A percentile compares a stretch with the other conserved stretches of the same genome.
phyloP scores from a whole-genome alignment of 2,797 vertebrate species.

The Ptychadena robeensis region DNA sequence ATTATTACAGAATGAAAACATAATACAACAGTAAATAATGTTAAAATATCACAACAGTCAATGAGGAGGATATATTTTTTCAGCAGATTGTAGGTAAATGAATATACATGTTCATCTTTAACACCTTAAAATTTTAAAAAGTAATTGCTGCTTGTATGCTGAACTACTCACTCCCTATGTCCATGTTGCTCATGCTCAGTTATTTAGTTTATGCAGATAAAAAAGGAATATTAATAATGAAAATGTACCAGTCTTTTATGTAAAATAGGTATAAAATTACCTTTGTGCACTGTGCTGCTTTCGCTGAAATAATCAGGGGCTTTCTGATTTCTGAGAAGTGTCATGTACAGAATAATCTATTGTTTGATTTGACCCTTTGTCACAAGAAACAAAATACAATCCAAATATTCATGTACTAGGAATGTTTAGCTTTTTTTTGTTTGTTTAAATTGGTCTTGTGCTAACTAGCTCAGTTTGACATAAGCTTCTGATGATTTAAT shows the following conservation, averaged over 20 bases:
- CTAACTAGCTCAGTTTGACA: background rate
- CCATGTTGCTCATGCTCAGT: background rate
- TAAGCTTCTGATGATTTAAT: background rate
- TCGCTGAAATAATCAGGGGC: background rate
- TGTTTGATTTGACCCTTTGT: background rate
- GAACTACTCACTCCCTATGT: too few relatives aligned
- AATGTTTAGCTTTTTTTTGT: background rate
- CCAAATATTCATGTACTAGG: background rate
- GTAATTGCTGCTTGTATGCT: too few relatives aligned
- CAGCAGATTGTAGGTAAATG: too few relatives aligned
- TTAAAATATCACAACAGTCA: too few relatives aligned
- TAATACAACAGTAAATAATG: too few relatives aligned
- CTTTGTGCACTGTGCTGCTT: conserved; percentile 6
- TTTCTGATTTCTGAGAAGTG: background rate
- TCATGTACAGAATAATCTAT: background rate
- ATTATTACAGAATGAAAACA: too few relatives aligned
- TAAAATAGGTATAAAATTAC: background rate
- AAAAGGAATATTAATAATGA: too few relatives aligned
- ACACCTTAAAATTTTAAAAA: too few relatives aligned
- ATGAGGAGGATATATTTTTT: too few relatives aligned
- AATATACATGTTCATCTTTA: too few relatives aligned
- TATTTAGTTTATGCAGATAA: background rate
- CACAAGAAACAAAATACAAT: background rate
- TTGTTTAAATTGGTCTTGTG: background rate
- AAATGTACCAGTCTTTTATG: background rate